Conservation (phyloP, 2,888 invertebrate species). For the Mantis religiosa region DNA sequence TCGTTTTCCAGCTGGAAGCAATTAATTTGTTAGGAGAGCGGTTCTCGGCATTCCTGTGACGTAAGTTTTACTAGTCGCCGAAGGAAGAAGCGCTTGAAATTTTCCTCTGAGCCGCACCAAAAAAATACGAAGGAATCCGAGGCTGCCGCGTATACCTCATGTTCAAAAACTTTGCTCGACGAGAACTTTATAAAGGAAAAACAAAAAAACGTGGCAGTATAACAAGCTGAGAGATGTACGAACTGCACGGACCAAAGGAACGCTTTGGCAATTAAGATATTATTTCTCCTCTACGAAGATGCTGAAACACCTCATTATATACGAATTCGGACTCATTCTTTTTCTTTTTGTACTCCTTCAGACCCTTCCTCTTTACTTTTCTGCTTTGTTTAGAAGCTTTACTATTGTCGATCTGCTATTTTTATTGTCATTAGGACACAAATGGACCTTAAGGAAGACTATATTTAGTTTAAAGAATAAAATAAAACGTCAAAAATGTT, state of each 20-base stretch:
- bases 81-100: not conserved
- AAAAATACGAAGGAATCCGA: not conserved
- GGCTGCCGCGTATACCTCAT: not conserved
- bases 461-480: too few relatives aligned
- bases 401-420: too few relatives aligned
- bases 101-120: not conserved
- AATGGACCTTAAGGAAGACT: too few relatives aligned
- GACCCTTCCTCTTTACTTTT: not conserved
- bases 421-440: too few relatives aligned
- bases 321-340: not conserved
- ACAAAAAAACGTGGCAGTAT: not conserved
- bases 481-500: too few relatives aligned
- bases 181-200: not conserved
- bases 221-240: not conserved
- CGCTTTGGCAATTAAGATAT: not conserved
- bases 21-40: constrained; percentile 1
- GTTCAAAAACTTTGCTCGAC: not conserved
- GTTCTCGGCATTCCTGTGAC: not conserved
- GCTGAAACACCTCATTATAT: not conserved
- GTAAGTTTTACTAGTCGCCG: not conserved
- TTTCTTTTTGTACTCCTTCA: not conserved
- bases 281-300: not conserved
- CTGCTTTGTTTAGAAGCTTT: not conserved
- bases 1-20: not conserved
- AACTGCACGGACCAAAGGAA: not conserved